Conservation (phyloP, 2,797 vertebrate genomes). For the Echeneis naucrates region DNA sequence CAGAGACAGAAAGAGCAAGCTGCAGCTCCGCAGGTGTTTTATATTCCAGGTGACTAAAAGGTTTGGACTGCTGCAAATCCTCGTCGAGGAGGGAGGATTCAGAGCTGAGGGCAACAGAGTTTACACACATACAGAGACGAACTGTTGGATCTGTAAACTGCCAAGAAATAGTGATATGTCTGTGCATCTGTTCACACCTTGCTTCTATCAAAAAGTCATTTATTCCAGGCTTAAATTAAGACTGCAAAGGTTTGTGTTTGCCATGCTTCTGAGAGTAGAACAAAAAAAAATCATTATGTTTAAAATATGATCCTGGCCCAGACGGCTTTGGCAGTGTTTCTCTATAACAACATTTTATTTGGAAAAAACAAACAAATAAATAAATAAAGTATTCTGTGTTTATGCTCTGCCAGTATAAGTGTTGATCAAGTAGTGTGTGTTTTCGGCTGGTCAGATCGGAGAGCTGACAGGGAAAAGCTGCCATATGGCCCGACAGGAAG, state of each 20-base stretch:
- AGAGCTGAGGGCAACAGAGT: no score
- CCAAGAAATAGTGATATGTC: no score
- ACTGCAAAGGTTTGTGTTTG: neutral
- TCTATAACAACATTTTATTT: neutral
- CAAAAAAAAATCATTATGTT: neutral
- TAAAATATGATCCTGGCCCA: neutral
- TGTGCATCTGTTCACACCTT: no score
- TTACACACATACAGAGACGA: no score
- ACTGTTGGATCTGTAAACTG: no score
- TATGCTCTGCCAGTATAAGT: conserved; percentile 43
- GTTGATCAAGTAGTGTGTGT: conserved; percentile 48
- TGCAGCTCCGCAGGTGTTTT: no score
- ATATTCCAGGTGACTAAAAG: no score
- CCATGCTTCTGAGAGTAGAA: no score
- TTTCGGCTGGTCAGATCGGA: conserved; percentile 67
- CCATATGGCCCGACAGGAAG: conserved; percentile 79
- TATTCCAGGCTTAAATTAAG: neutral
- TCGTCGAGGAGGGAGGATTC: no score
- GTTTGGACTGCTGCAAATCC: no score
- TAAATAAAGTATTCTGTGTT: neutral
- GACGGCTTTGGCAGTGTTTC: neutral
- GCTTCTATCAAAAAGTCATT: no score
- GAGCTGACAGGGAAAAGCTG: conserved; percentile 63
- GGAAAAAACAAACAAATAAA: neutral
- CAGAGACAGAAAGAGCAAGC: no score